These are phyloP conservation scores for Bombus vancouverensis DNA, from an alignment of 1,140 invertebrate genomes.

Conservation along the genomic window DNA sequence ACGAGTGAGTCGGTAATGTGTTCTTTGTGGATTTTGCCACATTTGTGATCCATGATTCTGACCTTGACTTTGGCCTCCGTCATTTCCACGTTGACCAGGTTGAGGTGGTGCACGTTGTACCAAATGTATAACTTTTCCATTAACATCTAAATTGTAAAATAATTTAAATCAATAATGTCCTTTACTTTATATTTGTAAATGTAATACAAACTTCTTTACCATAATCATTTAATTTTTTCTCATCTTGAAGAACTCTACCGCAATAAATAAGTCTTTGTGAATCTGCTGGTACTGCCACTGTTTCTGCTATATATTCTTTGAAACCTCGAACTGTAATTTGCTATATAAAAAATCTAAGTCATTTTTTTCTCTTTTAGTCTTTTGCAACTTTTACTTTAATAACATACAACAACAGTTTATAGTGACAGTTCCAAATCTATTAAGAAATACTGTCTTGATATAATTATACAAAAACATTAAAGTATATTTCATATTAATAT, in stretches of 20 bases:
- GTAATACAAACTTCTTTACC: constrained; percentile 83
- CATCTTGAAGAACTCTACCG: constrained; percentile 95
- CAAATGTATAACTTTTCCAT: constrained; percentile 96
- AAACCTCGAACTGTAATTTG: constrained; percentile 91
- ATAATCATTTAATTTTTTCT: constrained; percentile 93
- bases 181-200: background rate
- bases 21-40: constrained; percentile 58
- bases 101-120: constrained; percentile 92
- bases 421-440: background rate
- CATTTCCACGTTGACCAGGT: constrained; percentile 74
- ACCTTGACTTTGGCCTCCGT: constrained; percentile 68
- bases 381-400: background rate
- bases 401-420: background rate
- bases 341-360: constrained; percentile 79
- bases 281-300: constrained; percentile 90
- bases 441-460: background rate
- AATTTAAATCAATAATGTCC: background rate
- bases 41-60: constrained; percentile 59
- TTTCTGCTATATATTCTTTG: constrained; percentile 91
- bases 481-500: background rate
- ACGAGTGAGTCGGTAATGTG: constrained; percentile 72
- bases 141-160: constrained; percentile 86
- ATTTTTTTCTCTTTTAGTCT: background rate
- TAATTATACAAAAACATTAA: background rate
- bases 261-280: constrained; percentile 96